Base-by-base conservation (phyloP, 2,113 vertebrate species). In the Notiomystis cincta region DNA sequence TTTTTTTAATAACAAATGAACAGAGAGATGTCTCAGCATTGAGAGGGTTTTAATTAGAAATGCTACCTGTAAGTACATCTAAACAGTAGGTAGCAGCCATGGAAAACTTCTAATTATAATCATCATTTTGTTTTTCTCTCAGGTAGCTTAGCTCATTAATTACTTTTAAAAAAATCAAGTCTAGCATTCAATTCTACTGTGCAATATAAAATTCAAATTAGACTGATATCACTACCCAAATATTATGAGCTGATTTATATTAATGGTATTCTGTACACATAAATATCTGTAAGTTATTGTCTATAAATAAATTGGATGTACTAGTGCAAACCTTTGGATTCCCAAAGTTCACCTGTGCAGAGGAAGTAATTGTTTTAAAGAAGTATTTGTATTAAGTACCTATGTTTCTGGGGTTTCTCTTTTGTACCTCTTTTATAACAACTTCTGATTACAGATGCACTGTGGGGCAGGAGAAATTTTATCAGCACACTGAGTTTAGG, bases 101-200 rank as follows among this genome's bases (percentile, higher is more conserved):
- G 85, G 93, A 97, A 97, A 76, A 80, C 64, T 97, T 89, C 96
- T 97, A 97, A 97, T 97, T 97, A 96, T 95, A 93, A 93, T 97
- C 89, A 97, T 97, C 91, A 92, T 97, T 97, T 96, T 97, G 95
- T 97, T 97, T 97, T 97, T 95, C 93, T 96, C 96, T 85, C 91
- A 94, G 95, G 94, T 96, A 97, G 89, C 94, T 92, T 90, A 90
- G 94, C 94, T 97, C 95, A 96, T 97, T 97, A 97, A 97, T 97
- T 97, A 96, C 94, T 96, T 95, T n/a, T 14, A 6, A 65, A 95
- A 96, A 96, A 95, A 86, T 82, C 92, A 90, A 93, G 82, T 86
- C 89, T 92, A 94, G 60, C 76, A 80, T 95, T 89, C 89, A 81
- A 45, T 94, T 71, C 79, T 87, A 73, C 70, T 75, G 76, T 93